Evolutionary conservation across 2,888 invertebrate genomes (phyloP).

Genomic region (Agapetus fuscipes): DNA sequence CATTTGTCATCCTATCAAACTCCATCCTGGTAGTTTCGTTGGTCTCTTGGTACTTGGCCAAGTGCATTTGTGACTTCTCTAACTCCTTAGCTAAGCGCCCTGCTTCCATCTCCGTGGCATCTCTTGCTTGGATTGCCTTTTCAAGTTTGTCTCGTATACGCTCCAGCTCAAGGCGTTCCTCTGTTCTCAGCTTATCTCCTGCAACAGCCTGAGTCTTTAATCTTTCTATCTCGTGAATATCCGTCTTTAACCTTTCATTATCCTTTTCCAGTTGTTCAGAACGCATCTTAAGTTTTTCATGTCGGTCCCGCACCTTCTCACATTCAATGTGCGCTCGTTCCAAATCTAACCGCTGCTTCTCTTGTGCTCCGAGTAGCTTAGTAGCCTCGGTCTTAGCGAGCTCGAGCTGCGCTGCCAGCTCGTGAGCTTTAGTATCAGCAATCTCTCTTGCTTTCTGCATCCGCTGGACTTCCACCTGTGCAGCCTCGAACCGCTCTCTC

Average conservation of each 20-base stretch:
- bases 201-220: constrained; percentile 59
- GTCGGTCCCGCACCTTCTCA: constrained; percentile 78
- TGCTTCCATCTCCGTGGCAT: constrained; percentile 78
- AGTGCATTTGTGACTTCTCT: constrained; percentile 76
- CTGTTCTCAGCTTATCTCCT: constrained; percentile 54
- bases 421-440: constrained; percentile 62
- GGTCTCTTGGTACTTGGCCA: constrained; percentile 74
- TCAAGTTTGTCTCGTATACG: constrained; percentile 77
- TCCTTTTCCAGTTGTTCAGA: constrained; percentile 59
- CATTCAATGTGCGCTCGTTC: constrained; percentile 82
- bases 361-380: constrained; percentile 64
- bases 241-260: constrained; percentile 37
- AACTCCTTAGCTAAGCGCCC: constrained; percentile 75
- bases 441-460: constrained; percentile 53
- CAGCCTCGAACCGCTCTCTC: constrained; percentile 64
- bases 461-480: constrained; percentile 66
- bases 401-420: constrained; percentile 72
- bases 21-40: constrained; percentile 76
- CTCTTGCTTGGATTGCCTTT: constrained; percentile 71
- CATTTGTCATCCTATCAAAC: constrained; percentile 74
- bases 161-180: constrained; percentile 71
- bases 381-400: constrained; percentile 67
- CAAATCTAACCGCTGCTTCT: constrained; percentile 69
- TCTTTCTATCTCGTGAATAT: constrained; percentile 61
- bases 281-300: constrained; percentile 71